Percentiles rank a stretch among this genome's conserved stretches.
Evolutionary conservation across 2,888 invertebrate genomes (phyloP).

Genomic region (Drosophila aldrichi): DNA sequence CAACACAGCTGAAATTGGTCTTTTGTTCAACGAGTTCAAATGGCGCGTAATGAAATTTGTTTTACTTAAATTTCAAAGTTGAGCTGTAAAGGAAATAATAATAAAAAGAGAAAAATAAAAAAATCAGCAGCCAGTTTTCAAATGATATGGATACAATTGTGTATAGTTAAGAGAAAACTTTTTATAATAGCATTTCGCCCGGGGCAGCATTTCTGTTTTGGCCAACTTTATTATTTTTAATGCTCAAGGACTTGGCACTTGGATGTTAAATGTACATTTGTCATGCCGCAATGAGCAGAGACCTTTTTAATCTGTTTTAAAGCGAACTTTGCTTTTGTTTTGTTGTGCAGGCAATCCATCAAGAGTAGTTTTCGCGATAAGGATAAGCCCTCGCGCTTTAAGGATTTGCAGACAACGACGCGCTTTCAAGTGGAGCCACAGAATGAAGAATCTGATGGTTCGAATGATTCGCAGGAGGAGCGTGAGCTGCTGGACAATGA

Average conservation of each 20-base stretch:
- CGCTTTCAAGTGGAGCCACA: slow-evolving; percentile 87
- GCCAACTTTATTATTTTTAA: slow-evolving; percentile 8
- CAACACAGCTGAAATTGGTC: slow-evolving; percentile 6
- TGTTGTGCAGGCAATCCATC: slow-evolving; percentile 84
- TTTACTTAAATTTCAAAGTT: slow-evolving; percentile 23
- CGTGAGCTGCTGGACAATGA: slow-evolving; percentile 86
- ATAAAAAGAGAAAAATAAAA: too few species aligned
- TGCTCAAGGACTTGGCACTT: background rate
- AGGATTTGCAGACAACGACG: slow-evolving; percentile 87
- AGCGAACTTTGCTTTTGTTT: background rate
- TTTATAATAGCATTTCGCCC: slow-evolving; percentile 1
- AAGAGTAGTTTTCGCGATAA: slow-evolving; percentile 88
- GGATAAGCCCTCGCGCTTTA: slow-evolving; percentile 88
- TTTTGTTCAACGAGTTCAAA: slow-evolving; percentile 9
- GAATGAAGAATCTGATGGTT: slow-evolving; percentile 85
- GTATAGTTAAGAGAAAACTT: background rate
- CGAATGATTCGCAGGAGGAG: slow-evolving; percentile 86
- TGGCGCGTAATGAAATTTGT: slow-evolving; percentile 21
- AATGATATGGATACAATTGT: background rate
- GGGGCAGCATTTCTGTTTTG: background rate
- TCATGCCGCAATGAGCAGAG: slow-evolving; percentile 12
- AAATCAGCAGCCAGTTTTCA: background rate
- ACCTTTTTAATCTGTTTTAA: slow-evolving; percentile 19
- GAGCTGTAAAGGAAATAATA: slow-evolving; percentile 21
- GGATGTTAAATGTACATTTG: slow-evolving; percentile 13